phyloP scores from a whole-genome alignment of 2,797 vertebrate species.

The Bovichtus diacanthus region DNA sequence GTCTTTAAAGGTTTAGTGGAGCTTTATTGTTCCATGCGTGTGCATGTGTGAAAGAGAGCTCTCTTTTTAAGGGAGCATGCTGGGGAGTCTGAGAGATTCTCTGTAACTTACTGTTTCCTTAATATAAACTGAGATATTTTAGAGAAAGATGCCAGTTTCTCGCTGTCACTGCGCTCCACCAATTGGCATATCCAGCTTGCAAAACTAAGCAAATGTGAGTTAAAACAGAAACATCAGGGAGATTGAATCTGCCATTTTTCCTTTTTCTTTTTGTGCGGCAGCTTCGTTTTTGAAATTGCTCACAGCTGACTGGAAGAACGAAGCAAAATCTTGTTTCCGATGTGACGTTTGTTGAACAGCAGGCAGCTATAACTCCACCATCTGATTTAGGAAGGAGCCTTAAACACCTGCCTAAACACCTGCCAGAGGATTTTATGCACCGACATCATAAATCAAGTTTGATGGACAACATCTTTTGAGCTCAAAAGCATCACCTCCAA shows the following conservation, averaged over 20 bases:
- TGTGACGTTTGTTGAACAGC: constrained; percentile 52
- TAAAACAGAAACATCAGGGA: constrained; percentile 31
- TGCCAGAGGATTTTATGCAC: constrained; percentile 17
- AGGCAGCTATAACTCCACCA: constrained; percentile 27
- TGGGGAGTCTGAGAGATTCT: constrained; percentile 25
- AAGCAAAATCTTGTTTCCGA: constrained; percentile 31
- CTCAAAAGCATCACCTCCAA: neutral
- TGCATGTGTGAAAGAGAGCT: constrained; percentile 26
- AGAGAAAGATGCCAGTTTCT: constrained; percentile 32
- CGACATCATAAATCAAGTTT: neutral
- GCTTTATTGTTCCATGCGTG: constrained; percentile 40
- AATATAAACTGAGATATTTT: constrained; percentile 39
- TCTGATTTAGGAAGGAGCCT: constrained; percentile 26
- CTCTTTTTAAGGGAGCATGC: constrained; percentile 8
- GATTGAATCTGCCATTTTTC: constrained; percentile 48
- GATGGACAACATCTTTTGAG: neutral
- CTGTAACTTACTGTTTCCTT: constrained; percentile 25
- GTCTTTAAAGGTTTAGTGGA: constrained; percentile 58
- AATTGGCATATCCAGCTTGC: constrained; percentile 20
- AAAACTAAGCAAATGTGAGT: constrained; percentile 53
- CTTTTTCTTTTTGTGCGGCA: constrained; percentile 17
- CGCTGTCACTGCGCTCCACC: constrained; percentile 39
- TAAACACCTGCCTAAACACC: constrained; percentile 37
- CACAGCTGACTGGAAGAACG: constrained; percentile 53
- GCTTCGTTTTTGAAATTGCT: constrained; percentile 52